Evolutionary conservation across 2,888 invertebrate genomes (phyloP).

Genomic region (Lampropteryx suffumata): DNA sequence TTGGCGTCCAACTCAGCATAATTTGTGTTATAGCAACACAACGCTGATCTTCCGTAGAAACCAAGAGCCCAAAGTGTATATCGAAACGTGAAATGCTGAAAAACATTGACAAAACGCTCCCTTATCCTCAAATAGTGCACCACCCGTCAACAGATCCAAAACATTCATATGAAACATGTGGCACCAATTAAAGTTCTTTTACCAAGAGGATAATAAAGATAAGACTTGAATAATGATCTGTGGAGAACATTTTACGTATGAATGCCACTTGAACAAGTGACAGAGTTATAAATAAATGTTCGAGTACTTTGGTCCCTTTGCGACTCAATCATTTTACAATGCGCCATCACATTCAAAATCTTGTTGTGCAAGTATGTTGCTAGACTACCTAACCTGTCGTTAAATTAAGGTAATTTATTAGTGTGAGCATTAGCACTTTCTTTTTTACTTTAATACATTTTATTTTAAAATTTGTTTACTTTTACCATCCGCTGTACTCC

Average conservation of each 20-base stretch:
- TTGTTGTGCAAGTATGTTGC: background rate
- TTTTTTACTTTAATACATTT: too few species aligned
- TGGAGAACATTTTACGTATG: slow-evolving; percentile 74
- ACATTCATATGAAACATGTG: slow-evolving; percentile 70
- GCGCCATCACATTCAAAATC: too few species aligned
- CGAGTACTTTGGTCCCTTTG: background rate
- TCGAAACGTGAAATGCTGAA: slow-evolving; percentile 23
- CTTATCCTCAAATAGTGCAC: slow-evolving; percentile 53
- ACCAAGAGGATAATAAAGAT: slow-evolving; percentile 74
- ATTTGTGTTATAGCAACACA: too few species aligned
- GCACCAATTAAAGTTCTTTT: slow-evolving; percentile 78
- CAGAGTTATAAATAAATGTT: slow-evolving; percentile 49
- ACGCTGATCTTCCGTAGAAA: too few species aligned
- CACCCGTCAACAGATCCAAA: slow-evolving; percentile 57
- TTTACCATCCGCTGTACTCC: too few species aligned
- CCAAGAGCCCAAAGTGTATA: too few species aligned
- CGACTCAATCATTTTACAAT: background rate
- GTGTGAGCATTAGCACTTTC: too few species aligned
- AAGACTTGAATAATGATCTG: slow-evolving; percentile 75
- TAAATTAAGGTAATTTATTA: too few species aligned
- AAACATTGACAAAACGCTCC: slow-evolving; percentile 46
- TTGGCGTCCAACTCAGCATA: too few species aligned
- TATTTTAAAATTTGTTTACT: too few species aligned
- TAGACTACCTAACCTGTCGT: too few species aligned
- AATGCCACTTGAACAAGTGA: slow-evolving; percentile 69